These are phyloP conservation scores for Alouatta palliata DNA, from an alignment of 2,113 vertebrate genomes.

Conservation along the genomic window DNA sequence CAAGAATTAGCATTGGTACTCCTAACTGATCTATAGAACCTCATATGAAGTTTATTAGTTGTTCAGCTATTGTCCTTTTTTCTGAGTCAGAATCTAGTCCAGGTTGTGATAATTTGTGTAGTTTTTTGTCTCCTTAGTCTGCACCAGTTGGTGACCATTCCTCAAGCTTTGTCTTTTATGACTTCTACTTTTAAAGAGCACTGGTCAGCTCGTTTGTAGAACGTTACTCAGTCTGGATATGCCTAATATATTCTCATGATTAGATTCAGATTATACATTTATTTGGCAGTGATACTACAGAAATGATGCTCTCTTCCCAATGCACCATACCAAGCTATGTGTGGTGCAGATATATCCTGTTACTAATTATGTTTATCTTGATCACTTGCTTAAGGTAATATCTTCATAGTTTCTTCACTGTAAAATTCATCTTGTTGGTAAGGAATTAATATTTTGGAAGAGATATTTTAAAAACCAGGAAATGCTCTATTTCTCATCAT, in stretches of 20 bases:
- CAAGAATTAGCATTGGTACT: not conserved
- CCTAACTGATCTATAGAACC: not conserved
- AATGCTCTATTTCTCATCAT: not conserved
- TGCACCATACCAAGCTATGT: not conserved
- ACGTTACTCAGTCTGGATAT: not conserved
- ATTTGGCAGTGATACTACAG: not conserved
- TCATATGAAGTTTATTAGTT: not conserved
- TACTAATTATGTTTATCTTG: not conserved
- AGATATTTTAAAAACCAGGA: too few relatives aligned
- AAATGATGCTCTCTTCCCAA: not conserved
- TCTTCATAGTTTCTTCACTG: not conserved
- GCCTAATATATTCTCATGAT: not conserved
- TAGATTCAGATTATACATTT: not conserved
- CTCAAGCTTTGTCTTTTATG: not conserved
- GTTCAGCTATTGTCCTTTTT: not conserved
- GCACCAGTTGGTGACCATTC: too few relatives aligned
- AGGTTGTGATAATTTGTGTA: not conserved
- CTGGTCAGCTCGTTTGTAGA: not conserved
- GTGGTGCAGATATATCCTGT: not conserved
- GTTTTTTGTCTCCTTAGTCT: not conserved
- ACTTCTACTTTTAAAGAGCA: not conserved
- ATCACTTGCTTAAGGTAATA: not conserved
- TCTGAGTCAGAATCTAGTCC: not conserved
- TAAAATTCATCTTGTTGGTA: not conserved
- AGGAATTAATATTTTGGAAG: not conserved